Percentiles rank a stretch among this genome's conserved stretches.
Evolutionary conservation across 2,113 vertebrate genomes (phyloP).

Genomic region (Diadophis punctatus): DNA sequence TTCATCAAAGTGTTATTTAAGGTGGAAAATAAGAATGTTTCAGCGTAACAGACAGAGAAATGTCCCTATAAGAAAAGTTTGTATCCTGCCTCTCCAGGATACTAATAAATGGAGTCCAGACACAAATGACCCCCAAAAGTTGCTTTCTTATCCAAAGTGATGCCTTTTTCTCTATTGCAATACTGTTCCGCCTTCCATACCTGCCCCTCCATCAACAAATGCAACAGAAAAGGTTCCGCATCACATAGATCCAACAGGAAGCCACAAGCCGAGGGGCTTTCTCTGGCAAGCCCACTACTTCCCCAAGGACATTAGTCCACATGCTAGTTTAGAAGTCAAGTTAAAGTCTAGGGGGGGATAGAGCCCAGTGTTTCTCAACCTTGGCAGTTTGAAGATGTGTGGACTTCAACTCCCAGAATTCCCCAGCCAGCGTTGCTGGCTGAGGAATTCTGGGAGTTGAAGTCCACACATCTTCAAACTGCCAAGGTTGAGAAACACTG

Average conservation of each 20-base stretch:
- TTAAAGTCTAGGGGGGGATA: neutral
- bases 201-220: neutral
- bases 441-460: no score
- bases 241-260: neutral
- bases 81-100: neutral
- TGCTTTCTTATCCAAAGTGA: neutral
- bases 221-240: neutral
- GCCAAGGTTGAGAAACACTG: no score
- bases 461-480: no score
- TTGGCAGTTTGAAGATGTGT: no score
- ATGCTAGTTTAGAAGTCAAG: neutral
- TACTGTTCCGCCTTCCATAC: neutral
- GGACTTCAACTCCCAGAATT: no score
- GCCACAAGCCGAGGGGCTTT: neutral
- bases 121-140: neutral
- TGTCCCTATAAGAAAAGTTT: neutral
- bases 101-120: neutral
- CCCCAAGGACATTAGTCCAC: neutral
- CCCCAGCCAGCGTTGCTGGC: no score
- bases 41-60: neutral
- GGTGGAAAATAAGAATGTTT: neutral
- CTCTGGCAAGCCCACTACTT: neutral
- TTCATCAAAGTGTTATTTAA: neutral
- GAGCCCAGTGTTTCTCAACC: no score
- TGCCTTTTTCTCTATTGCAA: neutral